Evolutionary conservation across 1,140 invertebrate species (phyloP), one percentile per base, ranked within the genome.

Genomic region (Drosophila orena): DNA sequence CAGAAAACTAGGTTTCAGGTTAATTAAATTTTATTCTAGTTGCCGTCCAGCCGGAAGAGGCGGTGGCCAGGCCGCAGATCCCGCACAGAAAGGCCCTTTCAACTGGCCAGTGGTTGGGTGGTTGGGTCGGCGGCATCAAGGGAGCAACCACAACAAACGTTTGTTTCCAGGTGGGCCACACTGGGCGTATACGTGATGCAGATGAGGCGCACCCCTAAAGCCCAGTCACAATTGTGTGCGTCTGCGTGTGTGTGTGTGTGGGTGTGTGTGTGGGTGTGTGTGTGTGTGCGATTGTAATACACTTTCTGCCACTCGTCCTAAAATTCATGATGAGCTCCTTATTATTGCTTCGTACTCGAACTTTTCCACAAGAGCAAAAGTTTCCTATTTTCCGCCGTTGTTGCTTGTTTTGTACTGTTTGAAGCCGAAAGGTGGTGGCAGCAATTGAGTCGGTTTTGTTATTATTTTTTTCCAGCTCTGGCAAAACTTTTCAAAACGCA

Each of bases 11-110:
- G 62, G 71, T 58, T 65, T 78, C 65, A 58, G 66, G 66, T 71
- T 78, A 78, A 78, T 79, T 79, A 79, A 79, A 57, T 79, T 79
- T 62, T 79, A 79, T 73, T 79, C 61, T 56, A 71, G 44, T 59
- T 58, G 49, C 54, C 30, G 54, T 38, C 34, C 43, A 55, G 43
- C 64, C 66, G 65, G 50, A 70, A 35, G 64, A 35, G 61, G 56
- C 12, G 56, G 12, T 22, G 40, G 27, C n/a, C 40, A 49, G 44
- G 64, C 66, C 66, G 43, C 66, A 70, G 70, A 69, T 57, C 50
- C 50, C 66, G 70, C 66, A 70, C 65, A 69, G 64, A 70, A 70
- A 57, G 66, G 64, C 27, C 64, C 64, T 70, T 70, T 70, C 66
- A 70, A 14, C 64, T 70, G 66, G 37, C 65, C 66, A 22, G 30